A percentile compares a stretch with the other conserved stretches of the same genome.
Evolutionary conservation across 2,888 invertebrate genomes (phyloP).

Genomic region (Sphinx pinastri): DNA sequence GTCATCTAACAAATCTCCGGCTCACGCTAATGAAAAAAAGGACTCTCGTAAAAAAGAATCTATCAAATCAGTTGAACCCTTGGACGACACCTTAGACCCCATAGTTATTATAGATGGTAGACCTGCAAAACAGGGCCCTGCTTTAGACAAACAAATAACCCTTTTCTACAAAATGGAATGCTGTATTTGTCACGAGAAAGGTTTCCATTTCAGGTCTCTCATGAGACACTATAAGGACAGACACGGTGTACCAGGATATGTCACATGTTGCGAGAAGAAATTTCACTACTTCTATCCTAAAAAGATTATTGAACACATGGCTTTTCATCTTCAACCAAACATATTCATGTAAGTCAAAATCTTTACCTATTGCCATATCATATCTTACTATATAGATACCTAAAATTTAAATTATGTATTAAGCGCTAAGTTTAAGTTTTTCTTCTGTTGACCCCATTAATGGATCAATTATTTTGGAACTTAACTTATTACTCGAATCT

Average conservation of each 20-base stretch:
- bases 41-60: conserved; percentile 40
- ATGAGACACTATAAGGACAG: conserved; percentile 80
- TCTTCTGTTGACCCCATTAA: too few species aligned
- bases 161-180: conserved; percentile 81
- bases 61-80: conserved; percentile 40
- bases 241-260: conserved; percentile 78
- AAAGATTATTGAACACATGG: conserved; percentile 80
- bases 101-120: conserved; percentile 70
- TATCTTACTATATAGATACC: background rate
- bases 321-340: conserved; percentile 74
- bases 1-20: conserved; percentile 36
- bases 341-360: conserved; percentile 72
- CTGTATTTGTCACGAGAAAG: conserved; percentile 74
- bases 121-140: conserved; percentile 72
- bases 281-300: conserved; percentile 80
- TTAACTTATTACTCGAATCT: too few species aligned
- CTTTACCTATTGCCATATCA: background rate
- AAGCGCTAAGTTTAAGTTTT: too few species aligned
- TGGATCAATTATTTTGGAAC: too few species aligned
- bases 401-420: background rate
- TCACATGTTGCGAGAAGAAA: conserved; percentile 77
- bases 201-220: conserved; percentile 73
- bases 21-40: conserved; percentile 32
- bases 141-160: conserved; percentile 74
- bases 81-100: conserved; percentile 60